Evolutionary conservation across 2,797 vertebrate species (phyloP).

Genomic region (Danio choprae): DNA sequence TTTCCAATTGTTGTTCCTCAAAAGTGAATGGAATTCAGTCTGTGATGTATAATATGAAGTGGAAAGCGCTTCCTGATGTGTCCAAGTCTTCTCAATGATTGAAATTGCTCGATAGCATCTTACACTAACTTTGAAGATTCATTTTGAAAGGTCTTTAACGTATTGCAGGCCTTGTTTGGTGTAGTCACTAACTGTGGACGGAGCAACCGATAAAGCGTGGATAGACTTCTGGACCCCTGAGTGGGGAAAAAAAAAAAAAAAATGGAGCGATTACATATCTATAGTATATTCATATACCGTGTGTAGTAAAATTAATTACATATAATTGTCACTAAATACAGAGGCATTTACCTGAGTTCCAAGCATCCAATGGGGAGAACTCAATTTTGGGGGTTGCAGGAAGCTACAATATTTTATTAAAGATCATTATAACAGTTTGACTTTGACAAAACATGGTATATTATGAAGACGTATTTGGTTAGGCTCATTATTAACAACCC

Average conservation of each 20-base stretch:
- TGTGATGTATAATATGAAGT: neutral
- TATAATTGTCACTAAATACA: neutral
- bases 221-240: conserved; percentile 86
- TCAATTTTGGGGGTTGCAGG: conserved; percentile 86
- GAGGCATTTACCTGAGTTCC: conserved; percentile 88
- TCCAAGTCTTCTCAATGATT: neutral
- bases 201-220: conserved; percentile 85
- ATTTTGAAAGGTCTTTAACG: conserved; percentile 86
- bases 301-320: neutral
- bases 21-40: neutral
- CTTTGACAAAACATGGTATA: conserved; percentile 6
- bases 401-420: conserved; percentile 78
- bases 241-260: conserved; percentile 37
- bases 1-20: neutral
- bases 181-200: conserved; percentile 82
- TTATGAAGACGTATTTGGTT: neutral
- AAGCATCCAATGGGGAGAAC: conserved; percentile 82
- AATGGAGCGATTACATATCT: neutral
- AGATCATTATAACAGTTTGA: neutral
- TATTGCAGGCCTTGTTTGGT: conserved; percentile 84
- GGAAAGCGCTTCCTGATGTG: neutral
- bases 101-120: neutral
- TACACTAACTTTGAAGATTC: conserved; percentile 55
- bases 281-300: neutral
- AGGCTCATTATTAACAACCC: too few relatives aligned